These are phyloP conservation scores for Pogonocichla stellata DNA, from an alignment of 2,113 vertebrate species.

Conservation along the genomic window DNA sequence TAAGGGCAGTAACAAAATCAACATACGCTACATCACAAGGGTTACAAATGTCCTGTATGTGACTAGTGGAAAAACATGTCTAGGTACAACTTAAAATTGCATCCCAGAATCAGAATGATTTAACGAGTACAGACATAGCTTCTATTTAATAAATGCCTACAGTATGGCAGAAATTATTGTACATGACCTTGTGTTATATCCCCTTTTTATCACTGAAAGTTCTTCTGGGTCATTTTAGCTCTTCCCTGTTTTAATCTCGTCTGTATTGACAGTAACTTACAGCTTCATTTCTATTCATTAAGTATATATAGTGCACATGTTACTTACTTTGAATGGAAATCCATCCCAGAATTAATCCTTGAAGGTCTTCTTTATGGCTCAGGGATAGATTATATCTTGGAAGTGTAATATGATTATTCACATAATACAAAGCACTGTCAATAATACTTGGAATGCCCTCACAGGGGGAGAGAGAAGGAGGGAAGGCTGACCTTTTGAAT, in stretches of 20 bases:
- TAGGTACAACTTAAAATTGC: background rate
- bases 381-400: background rate
- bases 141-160: background rate
- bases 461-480: rapidly evolving
- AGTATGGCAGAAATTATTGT: background rate
- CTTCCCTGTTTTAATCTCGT: background rate
- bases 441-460: background rate
- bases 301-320: background rate
- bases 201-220: background rate
- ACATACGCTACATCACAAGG: background rate
- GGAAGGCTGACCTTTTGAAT: background rate
- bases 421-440: background rate
- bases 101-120: background rate
- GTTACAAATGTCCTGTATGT: background rate
- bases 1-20: background rate
- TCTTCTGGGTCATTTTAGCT: background rate
- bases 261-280: background rate
- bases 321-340: background rate
- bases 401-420: background rate
- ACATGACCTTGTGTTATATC: background rate
- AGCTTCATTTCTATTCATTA: slow-evolving; percentile 15
- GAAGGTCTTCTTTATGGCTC: background rate
- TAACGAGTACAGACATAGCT: background rate
- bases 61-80: background rate
- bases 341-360: slow-evolving; percentile 21